These are phyloP conservation scores for Ceyx margarethae DNA, from an alignment of 2,113 vertebrate species.

Conservation along the genomic window DNA sequence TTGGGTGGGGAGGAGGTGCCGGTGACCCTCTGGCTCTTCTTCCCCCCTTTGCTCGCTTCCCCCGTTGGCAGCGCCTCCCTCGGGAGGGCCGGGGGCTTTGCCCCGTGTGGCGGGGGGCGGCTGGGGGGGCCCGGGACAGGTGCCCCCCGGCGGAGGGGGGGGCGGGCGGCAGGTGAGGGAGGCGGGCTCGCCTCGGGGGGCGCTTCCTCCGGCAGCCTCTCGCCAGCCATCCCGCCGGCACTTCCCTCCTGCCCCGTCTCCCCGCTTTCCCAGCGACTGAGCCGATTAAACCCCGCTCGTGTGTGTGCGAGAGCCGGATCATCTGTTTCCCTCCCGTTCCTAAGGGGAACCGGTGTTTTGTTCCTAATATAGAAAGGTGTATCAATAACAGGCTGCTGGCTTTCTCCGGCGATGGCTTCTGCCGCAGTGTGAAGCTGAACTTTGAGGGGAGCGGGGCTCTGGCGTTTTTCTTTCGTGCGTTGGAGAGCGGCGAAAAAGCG, in stretches of 20 bases:
- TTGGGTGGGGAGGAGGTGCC: background rate
- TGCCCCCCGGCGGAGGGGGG: background rate
- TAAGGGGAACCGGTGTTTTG: background rate
- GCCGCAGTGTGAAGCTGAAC: constrained; percentile 22
- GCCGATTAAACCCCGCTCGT: background rate
- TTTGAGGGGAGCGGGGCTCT: background rate
- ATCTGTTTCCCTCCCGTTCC: background rate
- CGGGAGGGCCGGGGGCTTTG: background rate
- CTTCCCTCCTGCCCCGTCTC: constrained; percentile 32
- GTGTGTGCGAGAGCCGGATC: background rate
- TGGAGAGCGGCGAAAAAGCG: background rate
- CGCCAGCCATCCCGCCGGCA: background rate
- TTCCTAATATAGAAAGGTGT: background rate
- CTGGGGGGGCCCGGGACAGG: background rate
- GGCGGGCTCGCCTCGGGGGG: background rate
- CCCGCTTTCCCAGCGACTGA: background rate
- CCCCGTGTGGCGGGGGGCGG: background rate
- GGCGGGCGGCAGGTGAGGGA: background rate
- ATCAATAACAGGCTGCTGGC: background rate
- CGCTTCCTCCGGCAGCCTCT: background rate
- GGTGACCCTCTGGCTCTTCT: background rate
- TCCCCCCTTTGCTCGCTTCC: background rate
- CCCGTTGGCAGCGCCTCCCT: background rate
- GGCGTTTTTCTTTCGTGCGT: background rate
- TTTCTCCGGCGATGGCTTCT: background rate